A percentile compares a stretch with the other conserved stretches of the same genome.
phyloP scores from a whole-genome alignment of 2,888 invertebrate genomes.

The Tinea trinotella region DNA sequence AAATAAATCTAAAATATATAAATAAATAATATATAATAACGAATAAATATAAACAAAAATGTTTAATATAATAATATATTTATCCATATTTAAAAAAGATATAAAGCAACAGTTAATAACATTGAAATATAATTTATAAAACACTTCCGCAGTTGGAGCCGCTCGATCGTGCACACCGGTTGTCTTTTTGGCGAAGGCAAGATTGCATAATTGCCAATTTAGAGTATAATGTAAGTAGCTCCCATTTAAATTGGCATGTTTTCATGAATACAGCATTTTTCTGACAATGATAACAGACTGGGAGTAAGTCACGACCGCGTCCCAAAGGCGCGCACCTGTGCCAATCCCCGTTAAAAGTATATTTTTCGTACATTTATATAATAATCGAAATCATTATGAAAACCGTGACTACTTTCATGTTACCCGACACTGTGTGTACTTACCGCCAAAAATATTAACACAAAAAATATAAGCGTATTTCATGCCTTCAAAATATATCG shows the following conservation, averaged over 20 bases:
- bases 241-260: conserved; percentile 36
- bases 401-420: conserved; percentile 14
- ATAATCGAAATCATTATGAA: conserved; percentile 8
- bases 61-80: too few relatives aligned
- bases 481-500: too few relatives aligned
- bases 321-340: conserved; percentile 59
- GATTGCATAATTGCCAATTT: conserved; percentile 46
- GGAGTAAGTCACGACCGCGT: conserved; percentile 63
- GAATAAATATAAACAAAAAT: too few relatives aligned
- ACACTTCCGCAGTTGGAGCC: conserved; percentile 6
- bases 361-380: conserved; percentile 14
- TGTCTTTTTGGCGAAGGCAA: conserved; percentile 25
- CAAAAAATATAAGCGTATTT: too few relatives aligned
- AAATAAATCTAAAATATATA: too few relatives aligned
- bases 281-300: conserved; percentile 37
- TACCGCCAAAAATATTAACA: neutral
- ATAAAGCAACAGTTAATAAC: neutral
- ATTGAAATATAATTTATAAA: neutral
- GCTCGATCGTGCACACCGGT: conserved; percentile 17
- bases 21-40: too few relatives aligned
- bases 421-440: neutral
- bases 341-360: neutral
- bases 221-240: conserved; percentile 37
- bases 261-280: conserved; percentile 33
- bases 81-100: too few relatives aligned